Evolutionary conservation across 2,797 vertebrate species (phyloP).

Genomic region (Phoebastria nigripes): DNA sequence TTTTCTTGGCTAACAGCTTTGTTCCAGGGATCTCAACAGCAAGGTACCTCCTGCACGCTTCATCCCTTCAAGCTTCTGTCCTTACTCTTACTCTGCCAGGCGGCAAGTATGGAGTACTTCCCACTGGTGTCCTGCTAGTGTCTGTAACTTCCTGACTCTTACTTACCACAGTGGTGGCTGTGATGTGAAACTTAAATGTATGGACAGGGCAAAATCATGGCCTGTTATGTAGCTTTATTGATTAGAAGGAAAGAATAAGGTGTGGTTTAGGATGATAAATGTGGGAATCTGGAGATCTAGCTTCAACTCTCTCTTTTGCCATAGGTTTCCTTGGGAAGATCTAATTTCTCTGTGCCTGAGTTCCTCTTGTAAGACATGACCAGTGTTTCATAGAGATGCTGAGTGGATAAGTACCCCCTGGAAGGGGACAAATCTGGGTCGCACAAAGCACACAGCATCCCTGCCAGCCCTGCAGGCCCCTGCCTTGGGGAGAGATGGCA

Average conservation of each 20-base stretch:
- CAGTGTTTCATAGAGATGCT: neutral
- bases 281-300: neutral
- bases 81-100: neutral
- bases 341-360: neutral
- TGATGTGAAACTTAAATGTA: neutral
- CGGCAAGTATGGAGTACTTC: neutral
- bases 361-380: neutral
- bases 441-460: neutral
- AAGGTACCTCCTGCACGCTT: neutral
- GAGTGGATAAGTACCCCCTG: neutral
- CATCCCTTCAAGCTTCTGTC: neutral
- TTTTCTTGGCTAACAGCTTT: neutral
- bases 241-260: neutral
- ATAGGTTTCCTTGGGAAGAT: neutral
- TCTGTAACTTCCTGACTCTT: neutral
- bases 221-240: neutral
- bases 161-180: neutral
- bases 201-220: neutral
- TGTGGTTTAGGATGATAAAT: neutral
- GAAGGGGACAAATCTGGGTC: neutral
- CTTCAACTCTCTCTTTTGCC: neutral
- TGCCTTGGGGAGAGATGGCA: neutral
- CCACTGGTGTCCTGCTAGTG: neutral
- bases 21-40: neutral
- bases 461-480: neutral